These are phyloP conservation scores for Torymus texanus DNA, from an alignment of 2,888 invertebrate genomes.

Conservation along the genomic window DNA sequence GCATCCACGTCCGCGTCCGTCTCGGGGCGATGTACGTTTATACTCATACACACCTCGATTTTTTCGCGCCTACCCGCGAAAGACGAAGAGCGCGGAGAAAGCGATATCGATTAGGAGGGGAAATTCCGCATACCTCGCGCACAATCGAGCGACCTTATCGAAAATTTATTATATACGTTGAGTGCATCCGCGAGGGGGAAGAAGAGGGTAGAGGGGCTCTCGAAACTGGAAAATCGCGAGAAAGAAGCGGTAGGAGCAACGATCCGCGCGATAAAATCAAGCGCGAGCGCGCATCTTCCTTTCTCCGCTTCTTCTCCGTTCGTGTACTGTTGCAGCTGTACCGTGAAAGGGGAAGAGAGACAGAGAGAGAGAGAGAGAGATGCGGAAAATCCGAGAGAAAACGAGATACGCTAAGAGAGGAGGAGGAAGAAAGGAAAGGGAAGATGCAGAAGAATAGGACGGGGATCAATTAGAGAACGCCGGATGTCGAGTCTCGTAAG, in stretches of 20 bases:
- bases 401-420: neutral
- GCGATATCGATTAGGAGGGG: neutral
- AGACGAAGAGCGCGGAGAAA: too few relatives aligned
- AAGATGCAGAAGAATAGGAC: neutral
- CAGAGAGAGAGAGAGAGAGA: neutral
- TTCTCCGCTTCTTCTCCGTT: neutral
- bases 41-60: too few relatives aligned
- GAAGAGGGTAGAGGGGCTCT: neutral
- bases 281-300: slow-evolving; percentile 1
- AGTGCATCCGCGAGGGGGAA: too few relatives aligned
- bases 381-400: slow-evolving; percentile 23
- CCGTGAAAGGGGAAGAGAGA: neutral
- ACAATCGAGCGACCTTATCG: slow-evolving; percentile 4
- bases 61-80: too few relatives aligned
- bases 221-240: slow-evolving; percentile 30
- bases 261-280: slow-evolving; percentile 50
- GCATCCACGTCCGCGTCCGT: too few relatives aligned
- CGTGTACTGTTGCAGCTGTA: too few relatives aligned
- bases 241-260: slow-evolving; percentile 45
- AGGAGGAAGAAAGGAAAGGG: neutral
- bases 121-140: neutral
- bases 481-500: neutral
- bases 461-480: slow-evolving; percentile 5
- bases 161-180: neutral
- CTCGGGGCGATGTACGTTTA: too few relatives aligned